Evolutionary conservation across 92 coral and sea anemone genomes (phyloP).

Genomic region (Nematostella vectensis): DNA sequence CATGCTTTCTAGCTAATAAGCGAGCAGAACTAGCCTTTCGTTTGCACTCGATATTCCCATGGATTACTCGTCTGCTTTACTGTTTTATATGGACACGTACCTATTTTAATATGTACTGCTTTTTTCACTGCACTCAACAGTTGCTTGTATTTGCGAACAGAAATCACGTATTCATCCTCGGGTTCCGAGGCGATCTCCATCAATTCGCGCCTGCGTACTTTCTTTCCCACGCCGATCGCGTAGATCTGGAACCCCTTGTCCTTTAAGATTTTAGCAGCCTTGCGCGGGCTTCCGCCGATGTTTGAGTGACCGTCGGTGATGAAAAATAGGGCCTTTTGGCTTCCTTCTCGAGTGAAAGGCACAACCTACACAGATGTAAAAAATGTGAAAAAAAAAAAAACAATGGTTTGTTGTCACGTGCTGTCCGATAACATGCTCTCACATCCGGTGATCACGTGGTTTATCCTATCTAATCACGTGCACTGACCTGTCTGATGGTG

Average conservation of each 20-base stretch:
- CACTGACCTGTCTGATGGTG: conserved; percentile 33
- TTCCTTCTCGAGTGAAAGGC: conserved; percentile 38
- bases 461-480: too few species aligned
- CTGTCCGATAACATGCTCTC: too few species aligned
- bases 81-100: too few species aligned
- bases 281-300: conserved; percentile 66
- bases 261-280: conserved; percentile 33
- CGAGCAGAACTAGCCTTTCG: too few species aligned
- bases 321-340: conserved; percentile 57
- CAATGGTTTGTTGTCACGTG: too few species aligned
- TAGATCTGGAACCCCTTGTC: conserved; percentile 52
- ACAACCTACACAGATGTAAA: too few species aligned
- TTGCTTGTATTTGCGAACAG: conserved; percentile 16
- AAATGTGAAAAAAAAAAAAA: too few species aligned
- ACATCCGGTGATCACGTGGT: too few species aligned
- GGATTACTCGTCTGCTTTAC: too few species aligned
- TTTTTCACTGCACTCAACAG: conserved; percentile 31
- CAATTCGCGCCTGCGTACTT: conserved; percentile 36
- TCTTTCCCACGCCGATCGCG: conserved; percentile 71
- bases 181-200: conserved; percentile 56
- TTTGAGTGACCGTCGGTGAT: conserved; percentile 80
- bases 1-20: too few species aligned
- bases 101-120: conserved; percentile 29
- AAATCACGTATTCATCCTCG: conserved; percentile 47
- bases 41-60: too few species aligned